phyloP scores from a whole-genome alignment of 2,797 vertebrate genomes.

The Smutsia gigantea region DNA sequence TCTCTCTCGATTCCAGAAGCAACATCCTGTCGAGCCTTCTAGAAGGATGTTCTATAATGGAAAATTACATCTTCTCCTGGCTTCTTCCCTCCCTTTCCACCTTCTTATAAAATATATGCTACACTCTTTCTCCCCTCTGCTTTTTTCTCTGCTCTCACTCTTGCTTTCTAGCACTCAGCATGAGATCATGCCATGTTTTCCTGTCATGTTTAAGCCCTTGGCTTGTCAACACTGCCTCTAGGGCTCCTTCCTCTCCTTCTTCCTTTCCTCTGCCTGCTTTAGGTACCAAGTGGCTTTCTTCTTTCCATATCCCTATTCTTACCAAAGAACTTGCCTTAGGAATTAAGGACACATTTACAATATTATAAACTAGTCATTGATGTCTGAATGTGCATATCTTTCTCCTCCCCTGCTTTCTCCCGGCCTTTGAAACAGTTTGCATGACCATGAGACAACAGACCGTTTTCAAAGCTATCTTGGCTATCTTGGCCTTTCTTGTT shows the following conservation, averaged over 20 bases:
- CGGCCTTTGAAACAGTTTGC: conserved; percentile 4
- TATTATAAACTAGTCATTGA: neutral
- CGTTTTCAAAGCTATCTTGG: conserved; percentile 49
- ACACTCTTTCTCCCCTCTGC: neutral
- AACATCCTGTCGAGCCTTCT: neutral
- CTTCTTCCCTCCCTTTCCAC: accelerated
- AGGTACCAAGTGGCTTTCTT: neutral
- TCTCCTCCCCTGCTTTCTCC: neutral
- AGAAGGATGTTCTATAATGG: neutral
- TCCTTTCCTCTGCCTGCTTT: neutral
- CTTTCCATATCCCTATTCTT: neutral
- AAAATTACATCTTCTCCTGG: neutral
- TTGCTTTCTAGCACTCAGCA: neutral
- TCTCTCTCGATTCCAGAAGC: neutral
- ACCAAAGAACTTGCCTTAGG: neutral
- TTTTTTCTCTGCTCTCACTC: neutral
- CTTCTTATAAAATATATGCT: neutral
- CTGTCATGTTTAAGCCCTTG: neutral
- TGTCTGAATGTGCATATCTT: neutral
- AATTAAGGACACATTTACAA: neutral
- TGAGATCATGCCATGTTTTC: neutral
- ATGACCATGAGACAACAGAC: conserved; percentile 7
- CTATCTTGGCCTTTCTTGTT: conserved; percentile 19
- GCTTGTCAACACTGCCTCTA: neutral
- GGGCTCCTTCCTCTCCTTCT: neutral